These are phyloP conservation scores for Nematostella vectensis DNA, from an alignment of 92 coral and sea anemone species.

Conservation along the genomic window DNA sequence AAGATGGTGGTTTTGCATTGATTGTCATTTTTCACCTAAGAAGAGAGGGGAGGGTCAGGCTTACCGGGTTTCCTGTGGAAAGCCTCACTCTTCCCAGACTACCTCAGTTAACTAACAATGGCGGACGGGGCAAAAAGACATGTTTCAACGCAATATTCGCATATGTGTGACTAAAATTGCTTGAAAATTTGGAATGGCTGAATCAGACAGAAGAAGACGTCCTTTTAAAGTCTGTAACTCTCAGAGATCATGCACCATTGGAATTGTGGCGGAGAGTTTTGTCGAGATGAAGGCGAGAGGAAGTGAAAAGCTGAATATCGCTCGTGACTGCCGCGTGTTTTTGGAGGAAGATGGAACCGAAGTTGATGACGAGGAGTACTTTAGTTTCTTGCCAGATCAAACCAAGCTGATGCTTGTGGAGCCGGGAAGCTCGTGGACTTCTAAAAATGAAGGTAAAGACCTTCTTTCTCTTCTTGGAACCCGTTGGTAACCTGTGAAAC, in stretches of 20 bases:
- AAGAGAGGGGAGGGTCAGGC: too few species aligned
- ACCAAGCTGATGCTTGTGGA: constrained; percentile 61
- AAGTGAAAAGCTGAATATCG: constrained; percentile 27
- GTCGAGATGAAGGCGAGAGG: constrained; percentile 57
- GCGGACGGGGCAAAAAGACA: too few species aligned
- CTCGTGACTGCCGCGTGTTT: constrained; percentile 36
- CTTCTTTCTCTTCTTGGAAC: neutral
- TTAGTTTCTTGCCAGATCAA: constrained; percentile 60
- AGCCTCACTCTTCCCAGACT: too few species aligned
- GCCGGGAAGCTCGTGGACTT: constrained; percentile 52
- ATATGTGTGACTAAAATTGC: too few species aligned
- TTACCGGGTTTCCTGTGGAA: too few species aligned
- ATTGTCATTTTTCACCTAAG: too few species aligned
- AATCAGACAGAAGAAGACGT: constrained; percentile 14
- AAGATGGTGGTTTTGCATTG: too few species aligned
- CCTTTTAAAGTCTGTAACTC: constrained; percentile 75
- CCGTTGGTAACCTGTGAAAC: neutral
- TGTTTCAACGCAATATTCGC: too few species aligned
- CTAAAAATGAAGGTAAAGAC: constrained; percentile 35
- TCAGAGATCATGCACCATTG: constrained; percentile 49
- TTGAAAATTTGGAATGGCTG: neutral
- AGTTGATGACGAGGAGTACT: constrained; percentile 82
- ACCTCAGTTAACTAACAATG: too few species aligned
- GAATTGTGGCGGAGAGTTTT: constrained; percentile 55
- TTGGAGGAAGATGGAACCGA: constrained; percentile 88